Evolutionary conservation across 1,140 invertebrate genomes (phyloP), one percentile per base, ranked within the genome.

Genomic region (Drosophila gunungcola): DNA sequence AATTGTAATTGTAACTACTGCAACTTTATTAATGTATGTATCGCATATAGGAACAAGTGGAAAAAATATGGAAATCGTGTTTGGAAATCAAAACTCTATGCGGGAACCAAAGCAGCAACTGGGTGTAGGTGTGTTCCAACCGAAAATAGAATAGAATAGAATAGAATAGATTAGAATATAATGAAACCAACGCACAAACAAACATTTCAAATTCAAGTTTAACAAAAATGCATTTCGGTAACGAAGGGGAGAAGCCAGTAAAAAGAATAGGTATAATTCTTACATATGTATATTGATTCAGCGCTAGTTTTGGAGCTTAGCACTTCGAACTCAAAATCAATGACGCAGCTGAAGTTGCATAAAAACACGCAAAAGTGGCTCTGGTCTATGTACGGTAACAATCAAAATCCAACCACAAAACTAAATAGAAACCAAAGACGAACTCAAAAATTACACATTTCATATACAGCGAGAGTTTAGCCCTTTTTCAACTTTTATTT

Each of bases 261-360:
- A 57, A 34, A 46, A 39, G 36, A 70, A 57, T 57, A 36, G n/a
- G n/a, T 56, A 12, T 25, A 34, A 41, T 70, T 54, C 68, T 57
- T 70, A 70, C 67, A 70, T 49, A 70, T 57, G 42, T 70, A 41
- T 41, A 72, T 57, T 57, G 68, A 48, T 70, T 72, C 65, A 72
- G 68, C 68, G 52, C 68, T 72, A 72, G 68, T 72, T 78, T 82
- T 63, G 54, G 68, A 63, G 54, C 74, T 80, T 55, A 85, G 83
- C 64, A 57, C 57, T 70, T 69, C 63, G 69, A 78, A 88, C 53
- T 64, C 46, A 72, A 79, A 89, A 79, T 51, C 52, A 83, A 78
- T 78, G 74, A 91, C 74, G 72, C 54, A 67, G 64, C 83, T 88
- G 82, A 90, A 91, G 78, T 91, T 91, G 88, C 88, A 91, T 91